Evolutionary conservation across 64 coral and sea anemone species (phyloP), one percentile per base, ranked within the genome.

Genomic region (Acropora tenuis): DNA sequence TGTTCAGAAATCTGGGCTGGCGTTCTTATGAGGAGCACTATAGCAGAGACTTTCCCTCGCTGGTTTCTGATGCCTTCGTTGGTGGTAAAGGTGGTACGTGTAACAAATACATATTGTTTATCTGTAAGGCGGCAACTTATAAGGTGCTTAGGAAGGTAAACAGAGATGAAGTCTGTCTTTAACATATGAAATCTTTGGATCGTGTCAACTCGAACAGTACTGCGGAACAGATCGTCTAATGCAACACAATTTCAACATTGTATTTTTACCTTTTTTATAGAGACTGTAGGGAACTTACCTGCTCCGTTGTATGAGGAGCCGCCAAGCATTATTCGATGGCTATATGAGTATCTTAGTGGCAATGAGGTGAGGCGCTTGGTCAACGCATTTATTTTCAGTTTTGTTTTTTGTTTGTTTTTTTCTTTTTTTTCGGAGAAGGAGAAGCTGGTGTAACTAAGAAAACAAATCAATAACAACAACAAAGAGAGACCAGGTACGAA

Each of bases 1-100:
- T 13, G 53, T 60, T 73, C 41, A 92, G 91, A 20, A 83, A 87
- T 73, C 91, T 92, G 41, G 74, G 55, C 45, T 87, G 91, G 83
- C 19, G 77, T 76, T 4, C 60, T 2, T 92, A 92, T 59, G 59
- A 50, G 13, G 74, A 87, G 11, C 50, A 75, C 9, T 92, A 92
- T 77, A 79, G n/a, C 66, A 76, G 47, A 69, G 91, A 92, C 11
- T 82, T 52, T 50, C 91, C 91, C 41, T 67, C 41, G 8, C 83
- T 92, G 3, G n/a, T 84, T 15, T 7, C 16, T 19, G 82, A 84
- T 71, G 65, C 8, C 5, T 43, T 65, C 65, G 1, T 17, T 49
- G 16, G 44, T 69, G 9, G 48, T 19, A 69, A 45, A 71, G 19
- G 8, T 48, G 82, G 82, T 81, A 61, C 8, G 10, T 15, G 59